These are phyloP conservation scores for Pteruthius melanotis DNA, from an alignment of 2,113 vertebrate species.

Conservation along the genomic window DNA sequence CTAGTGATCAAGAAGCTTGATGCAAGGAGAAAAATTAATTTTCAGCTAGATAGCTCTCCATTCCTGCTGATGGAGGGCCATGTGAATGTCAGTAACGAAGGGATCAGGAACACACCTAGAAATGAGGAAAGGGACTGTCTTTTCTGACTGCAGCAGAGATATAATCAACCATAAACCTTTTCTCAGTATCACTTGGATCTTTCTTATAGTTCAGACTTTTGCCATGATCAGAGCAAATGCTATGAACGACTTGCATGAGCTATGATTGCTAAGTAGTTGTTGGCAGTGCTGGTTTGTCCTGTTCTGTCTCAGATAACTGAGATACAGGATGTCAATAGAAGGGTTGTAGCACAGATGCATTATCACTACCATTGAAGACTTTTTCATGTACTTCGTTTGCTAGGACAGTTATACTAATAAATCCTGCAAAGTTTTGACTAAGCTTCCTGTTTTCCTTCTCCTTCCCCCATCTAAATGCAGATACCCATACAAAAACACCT, in stretches of 20 bases:
- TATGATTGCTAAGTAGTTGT: neutral
- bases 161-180: neutral
- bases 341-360: neutral
- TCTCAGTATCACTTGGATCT: neutral
- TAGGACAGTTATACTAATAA: neutral
- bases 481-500: neutral
- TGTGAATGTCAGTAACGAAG: neutral
- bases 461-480: neutral
- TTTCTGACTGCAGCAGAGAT: neutral
- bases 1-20: neutral
- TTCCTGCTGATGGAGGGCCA: neutral
- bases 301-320: neutral
- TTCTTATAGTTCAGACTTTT: neutral
- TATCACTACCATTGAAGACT: neutral
- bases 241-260: neutral
- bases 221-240: neutral
- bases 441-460: neutral
- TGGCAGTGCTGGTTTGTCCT: neutral
- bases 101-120: neutral
- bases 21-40: neutral
- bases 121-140: neutral
- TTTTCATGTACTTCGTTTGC: neutral
- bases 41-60: neutral
- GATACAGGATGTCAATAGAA: neutral
- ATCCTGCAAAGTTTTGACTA: neutral